These are phyloP conservation scores for Hozukius guyotensis DNA, from an alignment of 2,797 vertebrate genomes.

Conservation along the genomic window DNA sequence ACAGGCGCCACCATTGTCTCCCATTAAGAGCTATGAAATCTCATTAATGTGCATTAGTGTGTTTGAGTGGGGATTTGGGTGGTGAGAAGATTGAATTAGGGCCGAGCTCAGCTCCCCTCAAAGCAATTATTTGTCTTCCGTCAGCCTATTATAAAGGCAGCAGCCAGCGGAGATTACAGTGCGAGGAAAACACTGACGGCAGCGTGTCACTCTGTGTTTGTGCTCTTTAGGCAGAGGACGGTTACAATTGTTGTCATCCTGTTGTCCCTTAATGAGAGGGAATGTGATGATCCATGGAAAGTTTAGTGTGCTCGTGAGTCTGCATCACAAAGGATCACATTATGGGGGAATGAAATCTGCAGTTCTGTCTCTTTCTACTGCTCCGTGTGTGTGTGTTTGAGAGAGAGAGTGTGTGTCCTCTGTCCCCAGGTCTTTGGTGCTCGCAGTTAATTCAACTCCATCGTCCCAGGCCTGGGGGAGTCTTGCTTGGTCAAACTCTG, in stretches of 20 bases:
- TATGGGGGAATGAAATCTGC: constrained; percentile 2
- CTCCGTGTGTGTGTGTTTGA: background rate
- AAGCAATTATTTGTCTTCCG: constrained; percentile 76
- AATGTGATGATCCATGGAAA: constrained; percentile 9
- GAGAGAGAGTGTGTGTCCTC: background rate
- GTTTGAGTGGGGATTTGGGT: constrained; percentile 71
- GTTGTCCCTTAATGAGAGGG: constrained; percentile 24
- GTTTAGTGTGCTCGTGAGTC: background rate
- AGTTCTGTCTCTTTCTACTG: background rate
- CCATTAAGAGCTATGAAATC: constrained; percentile 76
- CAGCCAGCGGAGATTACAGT: constrained; percentile 47
- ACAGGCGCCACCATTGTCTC: constrained; percentile 62
- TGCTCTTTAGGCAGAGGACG: constrained; percentile 22
- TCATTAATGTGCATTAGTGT: constrained; percentile 78
- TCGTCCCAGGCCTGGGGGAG: constrained; percentile 24
- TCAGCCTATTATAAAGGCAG: constrained; percentile 63
- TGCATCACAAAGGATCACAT: background rate
- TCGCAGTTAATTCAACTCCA: constrained; percentile 43
- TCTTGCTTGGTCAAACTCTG: constrained; percentile 48
- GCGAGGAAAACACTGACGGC: constrained; percentile 37
- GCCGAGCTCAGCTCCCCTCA: constrained; percentile 55
- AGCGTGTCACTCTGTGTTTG: constrained; percentile 37
- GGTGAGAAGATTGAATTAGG: constrained; percentile 74
- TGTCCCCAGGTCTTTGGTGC: constrained; percentile 32
- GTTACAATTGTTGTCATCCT: constrained; percentile 4